A percentile compares a stretch with the other conserved stretches of the same genome.
Conservation (phyloP, 2,113 vertebrate species). For the Urocitellus parryii region DNA sequence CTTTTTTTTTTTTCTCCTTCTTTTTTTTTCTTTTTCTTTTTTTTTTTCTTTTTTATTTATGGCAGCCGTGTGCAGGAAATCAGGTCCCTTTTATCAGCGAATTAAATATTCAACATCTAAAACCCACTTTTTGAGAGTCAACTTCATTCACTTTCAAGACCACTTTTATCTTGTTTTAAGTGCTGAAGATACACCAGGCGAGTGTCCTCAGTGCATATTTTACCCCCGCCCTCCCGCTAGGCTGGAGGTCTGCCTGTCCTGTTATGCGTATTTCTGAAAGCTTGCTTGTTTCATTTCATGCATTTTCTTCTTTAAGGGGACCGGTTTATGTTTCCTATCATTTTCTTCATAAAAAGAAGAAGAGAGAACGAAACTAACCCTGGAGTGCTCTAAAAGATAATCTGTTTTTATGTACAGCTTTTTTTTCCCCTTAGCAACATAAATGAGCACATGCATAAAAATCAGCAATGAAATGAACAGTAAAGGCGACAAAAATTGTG, state of each 20-base stretch:
- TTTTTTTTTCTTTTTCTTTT: background rate
- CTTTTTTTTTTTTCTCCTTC: conserved; percentile 63
- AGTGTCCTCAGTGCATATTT: conserved; percentile 28
- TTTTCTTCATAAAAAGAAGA: conserved; percentile 77
- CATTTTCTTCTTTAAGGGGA: conserved; percentile 83
- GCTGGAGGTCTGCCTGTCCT: conserved; percentile 66
- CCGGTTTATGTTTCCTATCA: conserved; percentile 83
- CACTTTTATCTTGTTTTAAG: conserved; percentile 88
- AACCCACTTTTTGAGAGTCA: conserved; percentile 85
- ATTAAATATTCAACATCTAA: conserved; percentile 93
- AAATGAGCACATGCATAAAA: conserved; percentile 88
- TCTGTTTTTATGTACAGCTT: conserved; percentile 85
- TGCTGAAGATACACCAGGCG: conserved; percentile 65
- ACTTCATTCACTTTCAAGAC: conserved; percentile 89
- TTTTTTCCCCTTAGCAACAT: conserved; percentile 84
- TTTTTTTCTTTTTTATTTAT: conserved; percentile 82
- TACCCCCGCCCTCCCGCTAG: conserved; percentile 70
- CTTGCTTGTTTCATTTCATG: conserved; percentile 76
- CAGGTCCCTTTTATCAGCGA: conserved; percentile 89
- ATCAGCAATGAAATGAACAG: conserved; percentile 82
- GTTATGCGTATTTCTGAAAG: conserved; percentile 69
- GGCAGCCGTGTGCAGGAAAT: conserved; percentile 86
- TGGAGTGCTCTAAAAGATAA: conserved; percentile 88
- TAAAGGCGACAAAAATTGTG: conserved; percentile 74
- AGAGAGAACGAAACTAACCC: conserved; percentile 80